These are phyloP conservation scores for Thryonomys swinderianus DNA, from an alignment of 2,113 vertebrate species.

Conservation along the genomic window DNA sequence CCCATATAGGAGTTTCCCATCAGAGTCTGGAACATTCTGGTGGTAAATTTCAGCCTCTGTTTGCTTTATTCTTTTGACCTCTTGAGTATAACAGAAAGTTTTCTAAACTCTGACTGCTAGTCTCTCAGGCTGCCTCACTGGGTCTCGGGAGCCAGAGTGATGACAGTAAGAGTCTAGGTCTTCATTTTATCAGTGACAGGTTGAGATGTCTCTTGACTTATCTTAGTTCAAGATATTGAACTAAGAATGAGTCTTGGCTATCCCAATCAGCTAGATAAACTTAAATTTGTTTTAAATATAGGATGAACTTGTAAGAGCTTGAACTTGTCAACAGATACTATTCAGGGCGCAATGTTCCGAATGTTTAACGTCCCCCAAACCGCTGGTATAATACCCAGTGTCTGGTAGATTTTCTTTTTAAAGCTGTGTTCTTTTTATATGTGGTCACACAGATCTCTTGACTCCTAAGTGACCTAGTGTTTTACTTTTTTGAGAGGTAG, in stretches of 20 bases:
- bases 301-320: neutral
- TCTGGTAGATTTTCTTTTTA: neutral
- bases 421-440: neutral
- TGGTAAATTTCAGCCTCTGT: neutral
- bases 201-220: conserved; percentile 6
- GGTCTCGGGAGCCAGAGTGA: neutral
- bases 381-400: neutral
- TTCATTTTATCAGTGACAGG: neutral
- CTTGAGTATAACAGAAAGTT: neutral
- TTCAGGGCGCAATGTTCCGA: neutral
- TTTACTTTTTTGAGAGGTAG: conserved; percentile 39
- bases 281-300: neutral
- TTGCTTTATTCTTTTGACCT: neutral
- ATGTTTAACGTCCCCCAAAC: conserved; percentile 6
- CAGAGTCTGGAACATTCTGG: neutral
- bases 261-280: conserved; percentile 18
- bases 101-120: neutral
- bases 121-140: neutral
- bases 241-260: conserved; percentile 26
- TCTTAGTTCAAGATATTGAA: conserved; percentile 50
- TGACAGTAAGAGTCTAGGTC: neutral
- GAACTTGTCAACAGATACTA: neutral
- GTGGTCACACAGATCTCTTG: conserved; percentile 10
- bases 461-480: neutral
- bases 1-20: neutral